Conservation (phyloP, 2,888 invertebrate species). For the Ornithoptera priamus region DNA sequence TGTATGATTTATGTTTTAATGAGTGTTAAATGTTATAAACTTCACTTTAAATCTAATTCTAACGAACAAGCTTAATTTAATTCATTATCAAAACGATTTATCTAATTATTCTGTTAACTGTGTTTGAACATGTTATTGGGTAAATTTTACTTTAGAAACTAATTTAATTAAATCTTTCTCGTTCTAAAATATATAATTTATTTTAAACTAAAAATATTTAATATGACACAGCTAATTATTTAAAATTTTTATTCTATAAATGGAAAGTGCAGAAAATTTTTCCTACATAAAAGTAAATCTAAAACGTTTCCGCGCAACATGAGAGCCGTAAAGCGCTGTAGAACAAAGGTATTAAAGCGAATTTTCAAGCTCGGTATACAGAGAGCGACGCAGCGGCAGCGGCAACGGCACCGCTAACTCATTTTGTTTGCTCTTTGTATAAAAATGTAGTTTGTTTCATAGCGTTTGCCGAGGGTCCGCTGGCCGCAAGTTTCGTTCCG, state of each 20-base stretch:
- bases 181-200: background rate
- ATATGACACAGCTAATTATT: constrained; percentile 24
- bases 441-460: constrained; percentile 73
- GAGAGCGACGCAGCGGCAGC: constrained; percentile 67
- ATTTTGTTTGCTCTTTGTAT: constrained; percentile 69
- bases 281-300: constrained; percentile 58
- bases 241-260: constrained; percentile 44
- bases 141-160: background rate
- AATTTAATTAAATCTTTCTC: background rate
- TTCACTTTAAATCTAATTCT: too few species aligned
- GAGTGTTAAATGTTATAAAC: background rate
- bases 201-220: background rate
- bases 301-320: constrained; percentile 64
- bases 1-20: background rate
- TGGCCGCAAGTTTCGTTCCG: constrained; percentile 38
- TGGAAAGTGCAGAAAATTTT: constrained; percentile 48
- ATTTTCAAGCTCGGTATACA: constrained; percentile 71
- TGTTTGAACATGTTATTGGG: background rate
- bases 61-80: too few species aligned
- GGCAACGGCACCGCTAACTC: constrained; percentile 68
- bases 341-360: constrained; percentile 77
- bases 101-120: background rate
- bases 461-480: constrained; percentile 54
- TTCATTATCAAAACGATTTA: too few species aligned
- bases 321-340: constrained; percentile 71